These are phyloP conservation scores for Drosophila nannoptera DNA, from an alignment of 1,140 invertebrate genomes.

Conservation along the genomic window DNA sequence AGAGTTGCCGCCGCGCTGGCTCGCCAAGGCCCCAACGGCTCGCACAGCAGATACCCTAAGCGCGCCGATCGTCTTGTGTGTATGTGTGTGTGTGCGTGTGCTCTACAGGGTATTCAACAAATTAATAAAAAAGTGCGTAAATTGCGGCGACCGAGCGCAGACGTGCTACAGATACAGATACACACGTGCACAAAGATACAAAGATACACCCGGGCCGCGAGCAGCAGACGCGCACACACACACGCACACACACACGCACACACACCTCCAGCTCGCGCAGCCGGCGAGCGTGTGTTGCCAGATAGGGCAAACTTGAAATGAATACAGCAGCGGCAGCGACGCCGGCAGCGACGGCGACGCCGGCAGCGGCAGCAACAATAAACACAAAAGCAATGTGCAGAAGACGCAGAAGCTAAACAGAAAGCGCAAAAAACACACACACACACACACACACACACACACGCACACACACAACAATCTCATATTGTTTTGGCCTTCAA, in stretches of 20 bases:
- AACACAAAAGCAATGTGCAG: constrained; percentile 50
- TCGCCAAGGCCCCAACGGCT: not conserved
- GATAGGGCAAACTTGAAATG: constrained; percentile 76
- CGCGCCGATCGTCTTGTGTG: not conserved
- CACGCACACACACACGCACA: constrained; percentile 18
- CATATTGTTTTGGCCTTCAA: constrained; percentile 79
- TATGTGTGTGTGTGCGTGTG: not conserved
- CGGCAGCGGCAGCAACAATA: constrained; percentile 39
- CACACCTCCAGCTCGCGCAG: too few species aligned
- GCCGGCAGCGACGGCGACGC: constrained; percentile 9
- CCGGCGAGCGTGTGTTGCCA: constrained; percentile 54
- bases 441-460: too few species aligned
- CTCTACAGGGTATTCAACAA: not conserved
- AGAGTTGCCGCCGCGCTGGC: not conserved
- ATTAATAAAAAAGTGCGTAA: constrained; percentile 28
- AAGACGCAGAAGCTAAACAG: constrained; percentile 58
- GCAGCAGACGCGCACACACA: constrained; percentile 13
- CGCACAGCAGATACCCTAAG: not conserved
- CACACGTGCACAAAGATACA: constrained; percentile 23
- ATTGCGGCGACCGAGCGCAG: constrained; percentile 5
- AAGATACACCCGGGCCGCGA: constrained; percentile 11
- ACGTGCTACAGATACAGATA: constrained; percentile 22
- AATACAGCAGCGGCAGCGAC: constrained; percentile 44
- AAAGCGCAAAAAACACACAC: constrained; percentile 52
- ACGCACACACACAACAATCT: constrained; percentile 72